A percentile compares a stretch with the other conserved stretches of the same genome.
Conservation (phyloP, 2,888 invertebrate genomes). For the Hypsopygia costalis region DNA sequence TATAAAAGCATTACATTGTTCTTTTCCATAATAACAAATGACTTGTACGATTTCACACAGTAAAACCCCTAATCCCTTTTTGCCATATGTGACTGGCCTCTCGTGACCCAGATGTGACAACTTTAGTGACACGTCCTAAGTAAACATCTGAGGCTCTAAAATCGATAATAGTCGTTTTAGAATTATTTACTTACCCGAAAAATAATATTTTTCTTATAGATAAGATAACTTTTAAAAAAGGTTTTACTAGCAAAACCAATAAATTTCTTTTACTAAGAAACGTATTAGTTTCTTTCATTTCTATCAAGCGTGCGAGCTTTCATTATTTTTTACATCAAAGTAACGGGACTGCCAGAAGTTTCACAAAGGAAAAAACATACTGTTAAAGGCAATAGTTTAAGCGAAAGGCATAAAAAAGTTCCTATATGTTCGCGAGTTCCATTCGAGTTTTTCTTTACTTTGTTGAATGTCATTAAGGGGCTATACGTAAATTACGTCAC, state of each 20-base stretch:
- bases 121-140: conserved; percentile 23
- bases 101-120: conserved; percentile 12
- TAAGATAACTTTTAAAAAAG: neutral
- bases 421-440: too few species aligned
- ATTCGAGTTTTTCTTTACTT: too few species aligned
- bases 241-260: conserved; percentile 7
- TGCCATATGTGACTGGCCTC: conserved; percentile 7
- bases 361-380: too few species aligned
- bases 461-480: too few species aligned
- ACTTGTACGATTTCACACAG: neutral
- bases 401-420: too few species aligned
- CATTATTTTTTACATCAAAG: too few species aligned
- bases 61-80: conserved; percentile 6
- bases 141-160: conserved; percentile 25
- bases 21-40: neutral
- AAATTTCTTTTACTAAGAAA: too few species aligned
- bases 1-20: neutral
- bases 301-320: too few species aligned
- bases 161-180: conserved; percentile 23
- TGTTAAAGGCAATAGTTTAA: too few species aligned
- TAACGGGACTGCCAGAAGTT: too few species aligned
- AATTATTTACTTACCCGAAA: conserved; percentile 24
- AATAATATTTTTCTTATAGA: neutral
- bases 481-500: too few species aligned
- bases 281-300: too few species aligned